Percentiles rank a stretch among this genome's conserved stretches.
phyloP scores from a whole-genome alignment of 2,888 invertebrate genomes.

The Andrena bucephala region DNA sequence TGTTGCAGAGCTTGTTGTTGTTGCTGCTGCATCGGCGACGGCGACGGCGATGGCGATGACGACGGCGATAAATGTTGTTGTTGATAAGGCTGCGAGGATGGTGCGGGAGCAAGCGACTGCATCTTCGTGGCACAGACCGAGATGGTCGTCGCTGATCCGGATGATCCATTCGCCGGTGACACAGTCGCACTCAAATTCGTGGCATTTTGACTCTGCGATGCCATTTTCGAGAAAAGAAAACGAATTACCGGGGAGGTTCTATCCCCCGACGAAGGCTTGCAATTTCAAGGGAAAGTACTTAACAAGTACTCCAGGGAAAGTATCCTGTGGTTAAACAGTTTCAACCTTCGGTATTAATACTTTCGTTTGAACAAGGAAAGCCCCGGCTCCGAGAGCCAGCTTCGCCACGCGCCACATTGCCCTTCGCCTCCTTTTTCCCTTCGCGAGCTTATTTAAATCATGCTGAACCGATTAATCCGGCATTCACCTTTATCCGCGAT shows the following conservation, averaged over 20 bases:
- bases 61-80: constrained; percentile 40
- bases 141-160: constrained; percentile 65
- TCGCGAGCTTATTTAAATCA: constrained; percentile 32
- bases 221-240: constrained; percentile 73
- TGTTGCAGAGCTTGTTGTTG: constrained; percentile 74
- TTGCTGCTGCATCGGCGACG: constrained; percentile 45
- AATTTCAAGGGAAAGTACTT: constrained; percentile 28
- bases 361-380: constrained; percentile 51
- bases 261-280: constrained; percentile 21
- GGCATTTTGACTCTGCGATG: constrained; percentile 79
- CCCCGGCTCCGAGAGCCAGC: constrained; percentile 58
- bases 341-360: constrained; percentile 55
- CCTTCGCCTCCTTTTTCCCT: constrained; percentile 24
- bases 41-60: constrained; percentile 34
- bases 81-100: constrained; percentile 48
- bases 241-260: constrained; percentile 11
- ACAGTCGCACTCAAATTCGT: constrained; percentile 68
- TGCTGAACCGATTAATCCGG: constrained; percentile 61
- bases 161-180: constrained; percentile 76
- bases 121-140: constrained; percentile 62
- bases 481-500: constrained; percentile 56
- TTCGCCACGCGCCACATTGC: constrained; percentile 62
- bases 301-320: constrained; percentile 31
- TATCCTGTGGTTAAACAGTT: constrained; percentile 40
- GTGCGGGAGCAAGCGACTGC: constrained; percentile 51